Base-by-base conservation (phyloP, 1,140 invertebrate genomes). In the Metaphire vulgaris region DNA sequence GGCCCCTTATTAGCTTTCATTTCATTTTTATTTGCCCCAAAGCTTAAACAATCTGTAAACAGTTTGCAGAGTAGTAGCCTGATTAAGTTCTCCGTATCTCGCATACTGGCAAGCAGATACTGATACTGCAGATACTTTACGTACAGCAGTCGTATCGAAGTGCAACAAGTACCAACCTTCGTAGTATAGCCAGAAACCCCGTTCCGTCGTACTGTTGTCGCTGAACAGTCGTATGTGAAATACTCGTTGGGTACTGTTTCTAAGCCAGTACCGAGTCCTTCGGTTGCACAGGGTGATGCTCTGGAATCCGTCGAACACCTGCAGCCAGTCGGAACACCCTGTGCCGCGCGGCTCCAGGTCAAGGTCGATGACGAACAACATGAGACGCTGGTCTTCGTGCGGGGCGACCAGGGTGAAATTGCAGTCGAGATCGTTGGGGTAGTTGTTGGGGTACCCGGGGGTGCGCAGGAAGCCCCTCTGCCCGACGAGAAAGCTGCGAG, bases 181-280 rank as follows among this genome's bases (percentile, higher is more conserved):
- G 77, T 82, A 85, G 76, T 85, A 83, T 16, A 85, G 72, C 84
- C 83, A 85, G 79, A 85, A 84, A 28, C 84, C 84, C 76, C 83
- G 83, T 69, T 80, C 81, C 12, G 73, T 78, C 2, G 70, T 76
- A 2, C 26, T 72, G 12, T 34, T 56, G 28, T 79, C 78, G 2
- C 81, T 79, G 41, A 78, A 77, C 2, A 85, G 80, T 28, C 79
- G 75, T 14, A 85, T 77, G 28, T 79, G 71, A 12, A 84, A 76
- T 28, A 78, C 76, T 65, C 83, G 81, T 21, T 77, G 79, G 31
- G 74, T 72, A 33, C 80, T 79, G 69, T 76, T 80, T 21, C 79
- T 77, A 29, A 81, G 77, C 34, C 78, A 76, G n/a, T 82, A 79
- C 67, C 83, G 82, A n/a, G 74, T 74, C 15, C 83, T 78, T 29